Percentiles rank a stretch among this genome's conserved stretches.
These are phyloP conservation scores for Nysson spinosus DNA, from an alignment of 2,888 invertebrate genomes.

Conservation along the genomic window DNA sequence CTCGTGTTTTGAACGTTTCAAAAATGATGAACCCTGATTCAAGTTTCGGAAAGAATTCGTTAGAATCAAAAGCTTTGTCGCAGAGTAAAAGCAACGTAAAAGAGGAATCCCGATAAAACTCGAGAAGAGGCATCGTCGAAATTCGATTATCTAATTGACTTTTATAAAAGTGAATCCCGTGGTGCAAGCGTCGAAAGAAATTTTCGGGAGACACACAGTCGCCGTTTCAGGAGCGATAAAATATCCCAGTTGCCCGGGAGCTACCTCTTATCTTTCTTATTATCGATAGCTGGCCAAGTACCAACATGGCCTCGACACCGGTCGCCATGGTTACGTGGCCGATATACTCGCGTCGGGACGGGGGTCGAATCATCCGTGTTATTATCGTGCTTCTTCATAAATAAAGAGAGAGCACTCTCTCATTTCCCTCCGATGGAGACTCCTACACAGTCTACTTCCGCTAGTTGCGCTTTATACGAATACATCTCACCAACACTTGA, in stretches of 20 bases:
- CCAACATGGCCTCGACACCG: slow-evolving; percentile 70
- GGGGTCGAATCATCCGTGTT: slow-evolving; percentile 72
- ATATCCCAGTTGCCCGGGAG: slow-evolving; percentile 43
- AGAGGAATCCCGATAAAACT: slow-evolving; percentile 28
- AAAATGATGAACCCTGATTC: too few relatives aligned
- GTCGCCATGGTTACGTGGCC: slow-evolving; percentile 64
- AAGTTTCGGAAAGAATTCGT: background rate
- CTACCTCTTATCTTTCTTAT: slow-evolving; percentile 75
- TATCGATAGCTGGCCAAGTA: slow-evolving; percentile 76
- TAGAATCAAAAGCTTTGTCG: background rate
- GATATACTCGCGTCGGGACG: slow-evolving; percentile 56
- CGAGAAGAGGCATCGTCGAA: slow-evolving; percentile 20
- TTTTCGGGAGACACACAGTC: slow-evolving; percentile 44
- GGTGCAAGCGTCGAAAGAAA: background rate
- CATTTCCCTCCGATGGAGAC: slow-evolving; percentile 39
- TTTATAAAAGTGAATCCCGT: background rate
- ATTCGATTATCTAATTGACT: slow-evolving; percentile 10
- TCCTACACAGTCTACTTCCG: too few relatives aligned
- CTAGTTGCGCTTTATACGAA: too few relatives aligned
- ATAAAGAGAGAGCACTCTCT: slow-evolving; percentile 64
- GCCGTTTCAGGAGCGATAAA: slow-evolving; percentile 68
- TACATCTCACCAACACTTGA: too few relatives aligned
- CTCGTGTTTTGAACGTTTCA: too few relatives aligned
- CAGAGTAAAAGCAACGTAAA: slow-evolving; percentile 1
- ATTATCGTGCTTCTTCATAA: slow-evolving; percentile 74